Conservation (phyloP, 2,888 invertebrate species). For the Phaedon cochleariae region DNA sequence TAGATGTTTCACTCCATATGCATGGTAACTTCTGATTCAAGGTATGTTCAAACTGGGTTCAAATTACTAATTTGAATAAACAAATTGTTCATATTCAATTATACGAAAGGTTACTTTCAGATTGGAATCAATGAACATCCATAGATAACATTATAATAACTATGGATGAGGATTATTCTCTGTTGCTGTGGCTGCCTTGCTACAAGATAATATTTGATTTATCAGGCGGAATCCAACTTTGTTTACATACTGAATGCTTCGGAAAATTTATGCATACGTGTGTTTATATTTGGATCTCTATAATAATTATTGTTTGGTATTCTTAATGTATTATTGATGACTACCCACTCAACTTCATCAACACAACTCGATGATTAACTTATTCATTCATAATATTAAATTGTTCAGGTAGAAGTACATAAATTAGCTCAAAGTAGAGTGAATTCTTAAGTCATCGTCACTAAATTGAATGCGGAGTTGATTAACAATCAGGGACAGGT, state of each 20-base stretch:
- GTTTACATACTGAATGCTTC: neutral
- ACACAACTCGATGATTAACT: neutral
- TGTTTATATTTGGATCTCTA: neutral
- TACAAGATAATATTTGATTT: neutral
- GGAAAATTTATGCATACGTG: neutral
- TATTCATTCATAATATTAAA: neutral
- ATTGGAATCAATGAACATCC: neutral
- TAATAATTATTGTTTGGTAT: neutral
- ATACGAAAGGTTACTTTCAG: neutral
- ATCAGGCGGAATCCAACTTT: neutral
- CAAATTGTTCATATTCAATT: neutral
- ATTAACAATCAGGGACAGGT: no score
- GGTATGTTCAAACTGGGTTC: no score
- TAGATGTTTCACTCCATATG: no score
- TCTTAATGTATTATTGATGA: conserved; percentile 10
- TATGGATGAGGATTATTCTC: neutral
- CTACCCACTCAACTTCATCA: neutral
- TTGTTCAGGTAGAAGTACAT: no score
- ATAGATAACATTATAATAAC: no score
- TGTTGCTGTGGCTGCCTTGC: neutral
- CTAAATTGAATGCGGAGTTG: no score
- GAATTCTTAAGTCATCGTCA: no score
- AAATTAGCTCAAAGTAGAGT: no score
- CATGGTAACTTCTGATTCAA: no score
- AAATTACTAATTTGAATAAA: neutral